Evolutionary conservation across 1,140 invertebrate genomes (phyloP).

Genomic region (Cardiocondyla obscurior): DNA sequence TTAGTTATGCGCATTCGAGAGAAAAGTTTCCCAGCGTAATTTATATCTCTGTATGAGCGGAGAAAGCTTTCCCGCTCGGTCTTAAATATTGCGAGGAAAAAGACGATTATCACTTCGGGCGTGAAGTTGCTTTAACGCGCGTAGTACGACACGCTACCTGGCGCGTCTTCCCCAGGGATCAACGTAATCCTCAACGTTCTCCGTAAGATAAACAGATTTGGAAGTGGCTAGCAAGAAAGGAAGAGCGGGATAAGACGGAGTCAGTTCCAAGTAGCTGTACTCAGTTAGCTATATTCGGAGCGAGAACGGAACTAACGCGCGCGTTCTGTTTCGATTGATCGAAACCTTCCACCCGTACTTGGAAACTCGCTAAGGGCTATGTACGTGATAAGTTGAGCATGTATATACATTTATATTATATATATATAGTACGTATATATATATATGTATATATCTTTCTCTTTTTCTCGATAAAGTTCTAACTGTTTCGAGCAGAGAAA

Average conservation of each 20-base stretch:
- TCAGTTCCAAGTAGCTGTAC: constrained; percentile 3
- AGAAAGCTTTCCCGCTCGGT: not conserved
- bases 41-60: not conserved
- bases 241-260: not conserved
- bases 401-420: not conserved
- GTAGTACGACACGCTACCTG: constrained; percentile 1
- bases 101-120: constrained; percentile 38
- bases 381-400: constrained; percentile 11
- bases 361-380: constrained; percentile 20
- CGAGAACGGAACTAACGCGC: constrained; percentile 33
- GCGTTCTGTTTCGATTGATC: constrained; percentile 40
- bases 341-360: not conserved
- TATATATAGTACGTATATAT: too few relatives aligned
- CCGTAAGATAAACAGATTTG: constrained; percentile 62
- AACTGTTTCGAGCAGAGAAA: not conserved
- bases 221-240: not conserved
- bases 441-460: not conserved
- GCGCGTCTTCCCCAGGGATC: constrained; percentile 6
- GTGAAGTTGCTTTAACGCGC: constrained; percentile 1
- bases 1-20: not conserved
- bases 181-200: constrained; percentile 45
- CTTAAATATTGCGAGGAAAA: not conserved
- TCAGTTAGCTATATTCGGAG: constrained; percentile 33
- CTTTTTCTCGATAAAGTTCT: not conserved
- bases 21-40: constrained; percentile 11